These are phyloP conservation scores for Orthochromis indermauri DNA, from an alignment of 2,113 vertebrate species.

Conservation along the genomic window DNA sequence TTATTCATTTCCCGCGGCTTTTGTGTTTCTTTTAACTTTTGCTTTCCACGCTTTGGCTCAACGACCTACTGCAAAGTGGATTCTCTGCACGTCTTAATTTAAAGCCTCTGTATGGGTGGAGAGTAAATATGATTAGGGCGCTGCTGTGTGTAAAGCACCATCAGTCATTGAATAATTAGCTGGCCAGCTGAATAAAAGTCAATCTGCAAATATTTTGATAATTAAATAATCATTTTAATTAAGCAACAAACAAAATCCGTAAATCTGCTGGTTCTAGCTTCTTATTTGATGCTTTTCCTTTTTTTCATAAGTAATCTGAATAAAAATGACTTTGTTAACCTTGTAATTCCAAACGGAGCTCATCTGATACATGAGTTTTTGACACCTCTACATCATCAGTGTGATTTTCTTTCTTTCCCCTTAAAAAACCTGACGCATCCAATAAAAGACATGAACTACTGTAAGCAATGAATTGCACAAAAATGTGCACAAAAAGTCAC, in stretches of 20 bases:
- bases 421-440: neutral
- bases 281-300: neutral
- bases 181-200: neutral
- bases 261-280: neutral
- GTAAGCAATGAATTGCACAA: neutral
- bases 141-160: neutral
- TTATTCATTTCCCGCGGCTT: neutral
- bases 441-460: neutral
- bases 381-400: neutral
- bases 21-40: neutral
- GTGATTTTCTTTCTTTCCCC: neutral
- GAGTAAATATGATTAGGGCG: neutral
- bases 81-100: neutral
- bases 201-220: neutral
- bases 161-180: neutral
- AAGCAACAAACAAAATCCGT: neutral
- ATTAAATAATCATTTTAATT: neutral
- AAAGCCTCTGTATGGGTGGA: neutral
- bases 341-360: neutral
- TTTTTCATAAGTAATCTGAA: neutral
- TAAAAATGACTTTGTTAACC: neutral
- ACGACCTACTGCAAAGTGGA: neutral
- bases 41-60: neutral
- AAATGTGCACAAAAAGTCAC: neutral
- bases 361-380: neutral